Conservation (phyloP, 1,140 invertebrate species). For the Drosophila neocordata region DNA sequence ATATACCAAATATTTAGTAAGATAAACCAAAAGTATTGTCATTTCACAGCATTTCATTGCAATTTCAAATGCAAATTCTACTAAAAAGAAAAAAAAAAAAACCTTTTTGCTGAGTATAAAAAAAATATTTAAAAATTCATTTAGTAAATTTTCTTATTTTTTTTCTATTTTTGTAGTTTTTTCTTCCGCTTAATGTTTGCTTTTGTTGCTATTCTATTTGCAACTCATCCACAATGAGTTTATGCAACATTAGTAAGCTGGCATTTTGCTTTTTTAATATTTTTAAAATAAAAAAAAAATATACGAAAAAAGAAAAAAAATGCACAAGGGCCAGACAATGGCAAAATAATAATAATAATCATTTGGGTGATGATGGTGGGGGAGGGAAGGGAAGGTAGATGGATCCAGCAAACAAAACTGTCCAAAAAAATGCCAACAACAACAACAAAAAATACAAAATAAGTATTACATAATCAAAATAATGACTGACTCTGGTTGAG, state of each 20-base stretch:
- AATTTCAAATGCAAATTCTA: not conserved
- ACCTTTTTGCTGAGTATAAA: not conserved
- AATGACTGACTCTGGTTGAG: conserved; percentile 53
- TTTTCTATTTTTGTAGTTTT: conserved; percentile 27
- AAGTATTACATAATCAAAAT: conserved; percentile 77
- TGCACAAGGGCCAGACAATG: conserved; percentile 48
- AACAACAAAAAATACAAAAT: conserved; percentile 39
- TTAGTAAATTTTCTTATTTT: conserved; percentile 62
- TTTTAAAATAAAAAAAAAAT: conserved; percentile 55
- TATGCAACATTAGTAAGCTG: conserved; percentile 36
- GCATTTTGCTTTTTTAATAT: conserved; percentile 59
- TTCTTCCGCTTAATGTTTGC: not conserved
- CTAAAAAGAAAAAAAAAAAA: too few species aligned
- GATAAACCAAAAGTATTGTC: not conserved
- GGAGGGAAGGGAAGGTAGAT: conserved; percentile 21
- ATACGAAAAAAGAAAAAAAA: conserved; percentile 22
- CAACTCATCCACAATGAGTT: conserved; percentile 34
- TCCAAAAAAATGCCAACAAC: conserved; percentile 56
- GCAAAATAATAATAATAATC: conserved; percentile 46
- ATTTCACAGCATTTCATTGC: not conserved
- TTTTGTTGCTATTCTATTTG: conserved; percentile 6
- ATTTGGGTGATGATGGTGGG: conserved; percentile 27
- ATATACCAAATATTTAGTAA: too few species aligned
- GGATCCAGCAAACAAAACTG: conserved; percentile 60
- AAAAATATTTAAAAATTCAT: conserved; percentile 1